A percentile compares a stretch with the other conserved stretches of the same genome.
Conservation (phyloP, 2,113 vertebrate genomes). For the Himantopus leucocephalus region DNA sequence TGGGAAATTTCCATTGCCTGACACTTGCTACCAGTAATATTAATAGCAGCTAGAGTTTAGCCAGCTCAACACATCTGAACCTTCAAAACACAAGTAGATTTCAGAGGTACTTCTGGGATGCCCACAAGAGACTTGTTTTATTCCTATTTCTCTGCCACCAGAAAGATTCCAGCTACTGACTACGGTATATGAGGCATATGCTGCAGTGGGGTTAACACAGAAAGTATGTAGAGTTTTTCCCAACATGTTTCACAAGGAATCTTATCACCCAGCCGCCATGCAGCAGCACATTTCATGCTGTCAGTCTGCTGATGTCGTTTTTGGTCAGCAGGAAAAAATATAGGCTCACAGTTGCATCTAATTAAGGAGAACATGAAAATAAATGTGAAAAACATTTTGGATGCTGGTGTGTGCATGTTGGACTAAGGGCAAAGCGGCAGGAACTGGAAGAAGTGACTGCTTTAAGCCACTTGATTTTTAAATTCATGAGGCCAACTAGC, state of each 20-base stretch:
- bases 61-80: neutral
- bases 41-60: neutral
- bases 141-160: neutral
- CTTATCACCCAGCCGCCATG: neutral
- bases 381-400: neutral
- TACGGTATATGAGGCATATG: neutral
- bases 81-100: neutral
- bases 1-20: neutral
- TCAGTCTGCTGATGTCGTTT: neutral
- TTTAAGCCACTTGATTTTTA: neutral
- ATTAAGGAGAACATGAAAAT: neutral
- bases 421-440: neutral
- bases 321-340: neutral
- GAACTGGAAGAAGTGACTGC: neutral
- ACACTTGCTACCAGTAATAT: neutral
- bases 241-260: neutral
- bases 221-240: neutral
- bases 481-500: neutral
- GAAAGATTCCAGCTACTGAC: neutral
- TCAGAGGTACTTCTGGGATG: neutral
- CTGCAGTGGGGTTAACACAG: neutral
- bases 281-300: neutral
- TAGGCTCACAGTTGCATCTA: neutral
- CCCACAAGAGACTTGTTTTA: neutral
- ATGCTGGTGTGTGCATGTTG: neutral